A percentile compares a stretch with the other conserved stretches of the same genome.
phyloP scores from a whole-genome alignment of 2,888 invertebrate genomes.

The Cybosia mesomella region DNA sequence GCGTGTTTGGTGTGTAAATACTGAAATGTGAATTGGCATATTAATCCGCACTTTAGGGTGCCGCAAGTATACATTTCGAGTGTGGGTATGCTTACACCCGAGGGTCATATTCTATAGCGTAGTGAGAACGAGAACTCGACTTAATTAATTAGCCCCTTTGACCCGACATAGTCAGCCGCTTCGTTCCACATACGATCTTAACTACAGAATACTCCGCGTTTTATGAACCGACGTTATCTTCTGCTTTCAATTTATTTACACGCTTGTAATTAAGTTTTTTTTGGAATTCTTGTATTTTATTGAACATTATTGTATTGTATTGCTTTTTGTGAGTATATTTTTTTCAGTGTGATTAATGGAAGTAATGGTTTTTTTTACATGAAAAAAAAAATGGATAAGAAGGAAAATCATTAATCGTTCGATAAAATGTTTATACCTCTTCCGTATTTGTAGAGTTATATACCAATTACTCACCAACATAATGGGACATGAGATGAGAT shows the following conservation, averaged over 20 bases:
- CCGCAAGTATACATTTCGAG: constrained; percentile 52
- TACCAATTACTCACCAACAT: not conserved
- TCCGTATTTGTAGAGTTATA: not conserved
- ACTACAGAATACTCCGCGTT: constrained; percentile 58
- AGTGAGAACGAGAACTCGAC: constrained; percentile 64
- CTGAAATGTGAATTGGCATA: constrained; percentile 36
- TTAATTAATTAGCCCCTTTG: constrained; percentile 78
- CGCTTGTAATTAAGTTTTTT: constrained; percentile 32
- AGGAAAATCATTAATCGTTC: not conserved
- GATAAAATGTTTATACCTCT: not conserved
- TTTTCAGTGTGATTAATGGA: not conserved
- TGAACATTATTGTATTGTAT: constrained; percentile 7
- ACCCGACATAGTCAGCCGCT: constrained; percentile 52
- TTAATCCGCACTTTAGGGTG: constrained; percentile 40
- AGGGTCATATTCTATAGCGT: constrained; percentile 62
- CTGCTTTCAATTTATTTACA: constrained; percentile 37
- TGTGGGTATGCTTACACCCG: constrained; percentile 52
- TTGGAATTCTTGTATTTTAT: constrained; percentile 19
- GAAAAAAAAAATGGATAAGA: not conserved
- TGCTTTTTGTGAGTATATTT: constrained; percentile 10
- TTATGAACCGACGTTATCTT: constrained; percentile 54
- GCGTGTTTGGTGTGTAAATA: constrained; percentile 33
- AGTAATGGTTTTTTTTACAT: constrained; percentile 3
- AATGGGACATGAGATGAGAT: too few species aligned
- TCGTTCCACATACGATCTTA: constrained; percentile 46